Evolutionary conservation across 1,140 invertebrate species (phyloP).

Genomic region (Ylistrum balloti): DNA sequence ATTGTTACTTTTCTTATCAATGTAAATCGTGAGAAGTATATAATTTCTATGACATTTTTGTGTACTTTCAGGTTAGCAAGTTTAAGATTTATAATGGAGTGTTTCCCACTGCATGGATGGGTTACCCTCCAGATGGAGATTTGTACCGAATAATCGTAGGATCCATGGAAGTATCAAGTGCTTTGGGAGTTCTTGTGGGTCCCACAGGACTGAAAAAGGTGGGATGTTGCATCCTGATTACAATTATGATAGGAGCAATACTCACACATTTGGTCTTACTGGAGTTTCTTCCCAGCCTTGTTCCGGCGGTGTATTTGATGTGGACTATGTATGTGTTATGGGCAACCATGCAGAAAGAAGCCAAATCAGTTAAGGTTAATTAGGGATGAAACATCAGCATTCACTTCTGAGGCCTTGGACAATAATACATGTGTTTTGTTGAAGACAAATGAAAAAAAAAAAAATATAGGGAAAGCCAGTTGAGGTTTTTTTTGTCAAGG

Average conservation of each 20-base stretch:
- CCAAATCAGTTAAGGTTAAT: neutral
- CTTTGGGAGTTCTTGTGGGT: conserved; percentile 43
- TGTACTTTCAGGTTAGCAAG: conserved; percentile 47
- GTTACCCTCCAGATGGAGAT: conserved; percentile 42
- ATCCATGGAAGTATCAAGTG: conserved; percentile 46
- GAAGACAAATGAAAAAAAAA: too few species aligned
- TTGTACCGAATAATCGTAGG: conserved; percentile 47
- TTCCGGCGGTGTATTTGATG: neutral
- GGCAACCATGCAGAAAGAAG: neutral
- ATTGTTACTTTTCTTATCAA: too few species aligned
- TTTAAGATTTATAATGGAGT: conserved; percentile 30
- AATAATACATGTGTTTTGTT: too few species aligned
- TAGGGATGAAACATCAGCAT: neutral
- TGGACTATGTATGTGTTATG: neutral
- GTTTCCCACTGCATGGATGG: conserved; percentile 43
- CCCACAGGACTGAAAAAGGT: conserved; percentile 41
- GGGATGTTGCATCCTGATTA: conserved; percentile 48
- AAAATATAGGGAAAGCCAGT: too few species aligned
- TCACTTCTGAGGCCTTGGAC: too few species aligned
- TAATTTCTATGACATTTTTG: too few species aligned
- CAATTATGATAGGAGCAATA: conserved; percentile 48
- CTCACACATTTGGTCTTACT: neutral
- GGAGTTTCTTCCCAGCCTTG: conserved; percentile 28
- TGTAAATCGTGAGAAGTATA: too few species aligned
- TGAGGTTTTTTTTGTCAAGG: too few species aligned